Evolutionary conservation across 2,797 vertebrate genomes (phyloP).

Genomic region (Xenentodon cancila): DNA sequence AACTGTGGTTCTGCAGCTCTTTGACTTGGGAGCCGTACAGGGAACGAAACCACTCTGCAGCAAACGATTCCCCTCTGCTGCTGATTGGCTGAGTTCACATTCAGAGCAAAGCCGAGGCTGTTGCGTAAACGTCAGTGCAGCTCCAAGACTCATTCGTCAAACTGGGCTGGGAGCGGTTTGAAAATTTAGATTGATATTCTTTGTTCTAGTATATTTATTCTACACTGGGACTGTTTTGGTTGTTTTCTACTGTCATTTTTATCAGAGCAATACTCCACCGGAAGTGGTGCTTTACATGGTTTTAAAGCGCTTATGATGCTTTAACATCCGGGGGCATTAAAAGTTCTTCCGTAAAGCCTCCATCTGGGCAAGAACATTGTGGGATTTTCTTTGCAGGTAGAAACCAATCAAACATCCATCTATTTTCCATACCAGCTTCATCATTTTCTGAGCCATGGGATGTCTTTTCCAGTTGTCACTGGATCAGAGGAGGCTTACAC

Average conservation of each 20-base stretch:
- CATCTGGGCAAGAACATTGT: no score
- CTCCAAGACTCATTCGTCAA: not conserved
- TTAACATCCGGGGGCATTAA: no score
- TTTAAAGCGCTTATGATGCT: constrained; percentile 18
- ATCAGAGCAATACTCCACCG: constrained; percentile 17
- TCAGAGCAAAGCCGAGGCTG: not conserved
- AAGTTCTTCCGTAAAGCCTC: no score
- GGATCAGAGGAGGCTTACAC: no score
- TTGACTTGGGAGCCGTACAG: not conserved
- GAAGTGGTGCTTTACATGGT: not conserved
- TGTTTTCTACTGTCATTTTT: not conserved
- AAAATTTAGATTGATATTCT: constrained; percentile 6
- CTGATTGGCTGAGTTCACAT: not conserved
- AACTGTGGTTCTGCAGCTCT: constrained; percentile 30
- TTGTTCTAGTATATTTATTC: not conserved
- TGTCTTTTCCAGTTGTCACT: no score
- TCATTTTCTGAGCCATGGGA: no score
- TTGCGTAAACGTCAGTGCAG: not conserved
- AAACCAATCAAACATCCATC: no score
- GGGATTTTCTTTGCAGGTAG: no score
- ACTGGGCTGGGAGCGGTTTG: not conserved
- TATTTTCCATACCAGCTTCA: no score
- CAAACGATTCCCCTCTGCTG: no score
- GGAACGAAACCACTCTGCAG: no score
- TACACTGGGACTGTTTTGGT: not conserved